These are phyloP conservation scores for Archips crataeganus DNA, from an alignment of 2,888 invertebrate species.

Conservation along the genomic window DNA sequence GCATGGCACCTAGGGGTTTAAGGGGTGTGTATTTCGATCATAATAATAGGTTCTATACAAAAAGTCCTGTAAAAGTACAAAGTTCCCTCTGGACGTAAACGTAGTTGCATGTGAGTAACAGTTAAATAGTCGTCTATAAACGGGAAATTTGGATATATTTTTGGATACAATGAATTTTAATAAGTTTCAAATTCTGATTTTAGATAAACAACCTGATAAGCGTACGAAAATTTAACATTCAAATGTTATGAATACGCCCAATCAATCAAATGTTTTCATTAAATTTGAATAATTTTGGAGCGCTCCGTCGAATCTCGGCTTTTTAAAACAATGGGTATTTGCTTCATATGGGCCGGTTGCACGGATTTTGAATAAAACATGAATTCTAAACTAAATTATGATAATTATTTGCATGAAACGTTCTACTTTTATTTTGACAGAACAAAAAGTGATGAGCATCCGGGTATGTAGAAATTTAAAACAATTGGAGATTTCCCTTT, in stretches of 20 bases:
- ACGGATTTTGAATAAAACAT: conserved; percentile 18
- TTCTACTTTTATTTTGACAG: neutral
- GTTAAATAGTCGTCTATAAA: too few species aligned
- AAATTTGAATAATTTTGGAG: conserved; percentile 32
- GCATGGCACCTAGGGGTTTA: too few species aligned
- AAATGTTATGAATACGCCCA: conserved; percentile 31
- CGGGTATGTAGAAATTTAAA: too few species aligned
- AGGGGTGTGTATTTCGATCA: too few species aligned
- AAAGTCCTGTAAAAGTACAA: too few species aligned
- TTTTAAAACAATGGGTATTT: conserved; percentile 36
- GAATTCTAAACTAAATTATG: conserved; percentile 4
- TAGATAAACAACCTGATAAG: neutral
- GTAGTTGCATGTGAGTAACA: too few species aligned
- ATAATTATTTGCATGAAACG: neutral
- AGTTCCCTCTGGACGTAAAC: too few species aligned
- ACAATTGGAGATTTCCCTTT: too few species aligned
- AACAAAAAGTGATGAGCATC: neutral
- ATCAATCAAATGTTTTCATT: conserved; percentile 36
- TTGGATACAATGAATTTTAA: neutral
- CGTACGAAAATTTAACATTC: conserved; percentile 24
- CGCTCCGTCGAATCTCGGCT: conserved; percentile 18
- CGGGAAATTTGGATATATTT: too few species aligned
- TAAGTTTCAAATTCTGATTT: neutral
- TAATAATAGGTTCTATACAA: too few species aligned
- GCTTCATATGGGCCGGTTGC: conserved; percentile 2